These are phyloP conservation scores for Pangasianodon gigas DNA, from an alignment of 2,113 vertebrate species.

Conservation along the genomic window DNA sequence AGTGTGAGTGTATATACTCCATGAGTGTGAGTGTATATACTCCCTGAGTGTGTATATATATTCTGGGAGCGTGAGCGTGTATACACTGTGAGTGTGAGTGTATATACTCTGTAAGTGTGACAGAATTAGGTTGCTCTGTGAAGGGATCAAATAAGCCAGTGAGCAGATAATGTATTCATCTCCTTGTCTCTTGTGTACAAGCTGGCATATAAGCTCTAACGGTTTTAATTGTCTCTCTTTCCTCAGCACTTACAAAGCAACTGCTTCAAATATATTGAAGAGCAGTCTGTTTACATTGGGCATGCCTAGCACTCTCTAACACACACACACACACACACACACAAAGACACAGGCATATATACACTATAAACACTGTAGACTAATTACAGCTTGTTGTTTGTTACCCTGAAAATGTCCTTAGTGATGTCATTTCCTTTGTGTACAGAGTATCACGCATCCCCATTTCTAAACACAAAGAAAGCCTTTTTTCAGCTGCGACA, in stretches of 20 bases:
- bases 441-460: neutral
- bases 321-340: constrained; percentile 11
- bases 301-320: constrained; percentile 19
- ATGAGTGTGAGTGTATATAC: neutral
- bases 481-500: constrained; percentile 2
- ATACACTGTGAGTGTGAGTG: neutral
- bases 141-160: constrained; percentile 42
- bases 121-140: constrained; percentile 40
- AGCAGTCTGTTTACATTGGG: constrained; percentile 39
- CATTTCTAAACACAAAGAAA: constrained; percentile 35
- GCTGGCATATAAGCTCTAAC: constrained; percentile 33
- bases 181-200: constrained; percentile 31
- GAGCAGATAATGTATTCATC: constrained; percentile 39
- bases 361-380: constrained; percentile 20
- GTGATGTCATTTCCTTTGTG: constrained; percentile 29
- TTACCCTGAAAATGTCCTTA: constrained; percentile 13
- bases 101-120: neutral
- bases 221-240: constrained; percentile 50
- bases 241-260: constrained; percentile 40
- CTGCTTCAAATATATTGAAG: constrained; percentile 16
- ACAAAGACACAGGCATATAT: neutral
- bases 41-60: neutral
- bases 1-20: neutral
- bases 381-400: constrained; percentile 49
- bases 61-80: neutral